Percentiles rank a stretch among this genome's conserved stretches.
Evolutionary conservation across 2,888 invertebrate species (phyloP).

Genomic region (Teinopalpus imperialis): DNA sequence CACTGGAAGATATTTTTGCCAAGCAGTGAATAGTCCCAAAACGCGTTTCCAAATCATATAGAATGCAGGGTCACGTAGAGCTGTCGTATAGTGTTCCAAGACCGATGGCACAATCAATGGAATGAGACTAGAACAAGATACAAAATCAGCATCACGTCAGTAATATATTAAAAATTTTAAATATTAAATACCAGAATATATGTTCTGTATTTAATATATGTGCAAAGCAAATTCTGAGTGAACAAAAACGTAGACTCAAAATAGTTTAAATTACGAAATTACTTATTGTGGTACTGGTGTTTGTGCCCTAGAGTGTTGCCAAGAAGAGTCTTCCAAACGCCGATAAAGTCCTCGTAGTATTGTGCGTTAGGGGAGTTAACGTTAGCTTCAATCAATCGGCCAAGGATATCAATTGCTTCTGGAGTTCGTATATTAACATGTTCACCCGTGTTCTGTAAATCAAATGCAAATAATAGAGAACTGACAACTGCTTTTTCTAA

Average conservation of each 20-base stretch:
- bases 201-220: too few relatives aligned
- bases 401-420: constrained; percentile 84
- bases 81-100: constrained; percentile 84
- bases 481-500: too few relatives aligned
- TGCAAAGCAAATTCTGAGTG: too few relatives aligned
- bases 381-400: constrained; percentile 84
- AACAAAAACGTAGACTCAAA: too few relatives aligned
- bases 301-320: constrained; percentile 66
- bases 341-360: constrained; percentile 82
- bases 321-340: constrained; percentile 80
- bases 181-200: too few relatives aligned
- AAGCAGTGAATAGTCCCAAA: constrained; percentile 78
- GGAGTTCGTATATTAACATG: constrained; percentile 82
- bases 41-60: constrained; percentile 85
- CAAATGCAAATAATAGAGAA: too few relatives aligned
- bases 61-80: constrained; percentile 86
- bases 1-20: constrained; percentile 79
- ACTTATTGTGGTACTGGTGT: constrained; percentile 46
- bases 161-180: too few relatives aligned
- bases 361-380: constrained; percentile 81
- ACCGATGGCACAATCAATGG: constrained; percentile 79
- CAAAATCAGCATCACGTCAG: too few relatives aligned
- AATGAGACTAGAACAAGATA: constrained; percentile 29
- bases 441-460: constrained; percentile 64
- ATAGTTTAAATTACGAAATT: constrained; percentile 30